Evolutionary conservation across 2,113 vertebrate genomes (phyloP), one percentile per base, ranked within the genome.

Genomic region (Barnardius zonarius): DNA sequence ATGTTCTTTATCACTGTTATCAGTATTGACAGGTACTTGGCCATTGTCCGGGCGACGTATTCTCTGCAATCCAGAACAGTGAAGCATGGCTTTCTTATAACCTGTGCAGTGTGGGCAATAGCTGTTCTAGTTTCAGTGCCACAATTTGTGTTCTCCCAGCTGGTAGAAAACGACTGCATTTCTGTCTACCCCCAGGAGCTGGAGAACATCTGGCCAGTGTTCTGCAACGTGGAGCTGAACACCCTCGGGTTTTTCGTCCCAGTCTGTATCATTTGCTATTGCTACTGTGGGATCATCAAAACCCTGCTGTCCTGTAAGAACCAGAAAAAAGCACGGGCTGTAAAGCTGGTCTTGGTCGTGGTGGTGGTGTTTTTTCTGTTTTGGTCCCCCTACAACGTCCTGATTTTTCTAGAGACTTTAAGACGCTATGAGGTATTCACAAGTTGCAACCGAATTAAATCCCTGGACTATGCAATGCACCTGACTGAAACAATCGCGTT

Each of bases 1-100:
- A 98, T 99, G 90, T 99, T 99, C 94, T 99, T 99, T 77, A 98
- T 99, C 75, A 98, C 97, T 7, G 55, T 99, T 68, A 99, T 99
- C 98, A 99, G 99, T 90, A 66, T 99, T 0, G 99, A 99, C 83
- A 97, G 99, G 13, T 99, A 99, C 82, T 83, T 98, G 95, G 99
- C 99, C 24, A 98, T 99, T 7, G 99, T 99, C 23, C 97, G 98
- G 33, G 98, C 98, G 2, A 96, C 99, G 15, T 98, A 98, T 25
- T 97, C 98, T 14, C 74, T 99, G 76, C 98, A 92, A 86, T 97
- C 95, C 63, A 97, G 98, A 63, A 98, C 98, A 0, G 81, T 91
- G 25, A 97, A 91, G 17, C 98, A 97, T 4, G 98, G 99, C 3
- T 75, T 97, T 24, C 91, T 98, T 15, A 95, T 98, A 27, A 98